Evolutionary conservation across 2,888 invertebrate genomes (phyloP).

Genomic region (Drosophila buzzatii): DNA sequence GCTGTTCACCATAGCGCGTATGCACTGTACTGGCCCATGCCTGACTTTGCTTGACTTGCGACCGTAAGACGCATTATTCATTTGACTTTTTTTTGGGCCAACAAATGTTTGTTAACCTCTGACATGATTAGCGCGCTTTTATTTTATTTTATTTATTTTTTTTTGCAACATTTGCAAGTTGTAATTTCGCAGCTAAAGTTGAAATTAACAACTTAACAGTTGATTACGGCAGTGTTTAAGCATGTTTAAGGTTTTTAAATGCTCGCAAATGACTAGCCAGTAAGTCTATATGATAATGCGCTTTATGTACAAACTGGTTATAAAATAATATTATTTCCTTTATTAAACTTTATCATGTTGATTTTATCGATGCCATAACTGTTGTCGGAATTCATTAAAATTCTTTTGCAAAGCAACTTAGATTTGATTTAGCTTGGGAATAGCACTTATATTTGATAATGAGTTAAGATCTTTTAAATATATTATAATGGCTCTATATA

Average conservation of each 20-base stretch:
- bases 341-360: neutral
- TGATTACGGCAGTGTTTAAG: constrained; percentile 38
- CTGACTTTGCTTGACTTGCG: constrained; percentile 7
- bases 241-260: constrained; percentile 13
- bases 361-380: neutral
- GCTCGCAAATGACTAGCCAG: constrained; percentile 12
- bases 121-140: constrained; percentile 42
- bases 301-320: constrained; percentile 1
- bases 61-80: constrained; percentile 20
- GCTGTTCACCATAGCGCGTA: neutral
- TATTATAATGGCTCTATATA: neutral
- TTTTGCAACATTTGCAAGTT: constrained; percentile 32
- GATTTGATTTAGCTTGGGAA: too few relatives aligned
- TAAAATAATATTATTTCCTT: constrained; percentile 2
- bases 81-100: constrained; percentile 8
- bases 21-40: neutral
- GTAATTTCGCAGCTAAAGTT: constrained; percentile 23
- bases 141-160: neutral
- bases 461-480: neutral
- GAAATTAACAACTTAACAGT: constrained; percentile 16
- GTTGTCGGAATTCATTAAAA: neutral
- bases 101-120: constrained; percentile 55
- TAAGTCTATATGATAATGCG: constrained; percentile 20
- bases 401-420: neutral
- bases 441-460: neutral